Evolutionary conservation across 2,113 vertebrate species (phyloP).

Genomic region (Cochlearius cochlearius): DNA sequence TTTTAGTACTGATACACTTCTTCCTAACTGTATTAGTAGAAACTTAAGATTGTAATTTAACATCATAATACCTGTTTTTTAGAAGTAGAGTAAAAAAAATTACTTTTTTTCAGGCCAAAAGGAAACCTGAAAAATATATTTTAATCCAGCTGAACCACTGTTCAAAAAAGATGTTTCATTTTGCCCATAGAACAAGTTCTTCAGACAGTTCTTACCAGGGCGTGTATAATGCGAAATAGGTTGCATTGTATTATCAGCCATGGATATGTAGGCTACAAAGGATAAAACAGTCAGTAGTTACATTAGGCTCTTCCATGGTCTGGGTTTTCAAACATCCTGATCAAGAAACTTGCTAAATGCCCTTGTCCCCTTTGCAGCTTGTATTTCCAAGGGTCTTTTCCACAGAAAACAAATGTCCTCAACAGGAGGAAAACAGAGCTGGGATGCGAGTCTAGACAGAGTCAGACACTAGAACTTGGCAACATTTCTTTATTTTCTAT

Average conservation of each 20-base stretch:
- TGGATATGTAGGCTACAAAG: neutral
- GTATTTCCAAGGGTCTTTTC: neutral
- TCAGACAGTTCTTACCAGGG: neutral
- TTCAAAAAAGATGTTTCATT: neutral
- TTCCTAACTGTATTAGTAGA: neutral
- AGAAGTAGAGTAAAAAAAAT: neutral
- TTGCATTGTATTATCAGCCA: neutral
- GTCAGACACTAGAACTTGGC: neutral
- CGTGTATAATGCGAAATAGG: neutral
- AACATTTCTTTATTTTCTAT: neutral
- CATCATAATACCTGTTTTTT: neutral
- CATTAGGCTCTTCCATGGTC: fast-evolving
- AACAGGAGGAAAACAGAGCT: neutral
- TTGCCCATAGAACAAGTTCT: neutral
- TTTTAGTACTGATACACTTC: neutral
- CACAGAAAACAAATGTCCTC: neutral
- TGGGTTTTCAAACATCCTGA: neutral
- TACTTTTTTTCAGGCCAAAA: neutral
- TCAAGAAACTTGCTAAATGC: neutral
- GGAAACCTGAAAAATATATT: neutral
- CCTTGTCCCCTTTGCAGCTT: neutral
- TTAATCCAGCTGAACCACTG: neutral
- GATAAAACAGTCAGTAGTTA: neutral
- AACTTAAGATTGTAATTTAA: neutral
- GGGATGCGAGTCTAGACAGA: neutral